Base-by-base conservation (phyloP, 2,888 invertebrate species). In the Chymomyza procnemis region DNA sequence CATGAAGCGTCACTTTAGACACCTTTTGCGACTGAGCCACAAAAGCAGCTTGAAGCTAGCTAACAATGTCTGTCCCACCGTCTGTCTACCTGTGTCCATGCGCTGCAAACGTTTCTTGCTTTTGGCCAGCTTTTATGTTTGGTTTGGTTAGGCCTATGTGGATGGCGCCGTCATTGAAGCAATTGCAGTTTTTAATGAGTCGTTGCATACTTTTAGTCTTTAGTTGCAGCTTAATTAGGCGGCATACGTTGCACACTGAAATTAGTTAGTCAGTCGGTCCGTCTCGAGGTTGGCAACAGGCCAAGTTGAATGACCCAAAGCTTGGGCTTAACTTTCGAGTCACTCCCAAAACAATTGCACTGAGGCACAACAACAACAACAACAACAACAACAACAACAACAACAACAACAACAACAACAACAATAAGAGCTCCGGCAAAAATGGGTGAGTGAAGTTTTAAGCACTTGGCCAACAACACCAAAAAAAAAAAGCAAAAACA, bases 1-100 rank as follows among this genome's bases (percentile, higher is more conserved):
- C 79, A 85, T 77, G 75, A 88, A 85, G 86, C 86, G 86, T 86
- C 85, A 86, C 73, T 80, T 88, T 87, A 79, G 87, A 88, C 88
- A 88, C 88, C 88, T 88, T 68, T 41, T 41, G 34, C 34, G 34
- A 41, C 34, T 41, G 34, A 41, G 34, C 34, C 34, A 41, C 34
- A 41, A 41, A 41, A 41, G 34, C 34, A 41, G 34, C 34, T 41
- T 12, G 12, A 41, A 41, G 34, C 34, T 41, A 41, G 34, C 34
- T 41, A 41, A 41, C 34, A 41, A 12, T 12, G 34, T 41, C 34
- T 41, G 12, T 18, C 16, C 16, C 22, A 3, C 47, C 14, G 16
- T n/a, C 16, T 30, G 30, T 4, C 9, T 57, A 34, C 16, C 67
- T 57, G 61, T 22, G 59, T 56, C 30, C 18, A 55, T 26, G 46